phyloP scores from a whole-genome alignment of 2,797 vertebrate genomes.

The Bucorvus abyssinicus region DNA sequence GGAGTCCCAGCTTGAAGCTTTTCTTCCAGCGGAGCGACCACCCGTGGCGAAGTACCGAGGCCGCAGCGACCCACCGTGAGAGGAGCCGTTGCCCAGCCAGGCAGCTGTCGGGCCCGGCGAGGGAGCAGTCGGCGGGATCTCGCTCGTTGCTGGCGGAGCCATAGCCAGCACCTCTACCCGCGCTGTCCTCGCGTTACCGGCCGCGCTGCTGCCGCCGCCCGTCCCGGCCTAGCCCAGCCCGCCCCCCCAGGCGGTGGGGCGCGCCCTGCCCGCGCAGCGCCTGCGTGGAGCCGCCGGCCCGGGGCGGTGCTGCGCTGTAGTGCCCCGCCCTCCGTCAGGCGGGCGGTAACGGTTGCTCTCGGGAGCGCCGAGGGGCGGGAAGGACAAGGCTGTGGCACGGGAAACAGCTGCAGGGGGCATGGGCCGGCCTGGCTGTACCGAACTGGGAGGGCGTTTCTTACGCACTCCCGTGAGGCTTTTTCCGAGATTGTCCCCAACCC shows the following conservation, averaged over 20 bases:
- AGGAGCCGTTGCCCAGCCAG: neutral
- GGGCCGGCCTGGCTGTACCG: accelerated
- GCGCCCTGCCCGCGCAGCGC: neutral
- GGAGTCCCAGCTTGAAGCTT: neutral
- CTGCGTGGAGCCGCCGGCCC: neutral
- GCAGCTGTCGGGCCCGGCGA: neutral
- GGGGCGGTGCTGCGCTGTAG: accelerated
- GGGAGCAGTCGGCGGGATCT: neutral
- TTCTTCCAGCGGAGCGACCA: neutral
- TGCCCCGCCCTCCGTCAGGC: accelerated
- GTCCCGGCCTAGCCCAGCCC: neutral
- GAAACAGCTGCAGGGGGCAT: accelerated
- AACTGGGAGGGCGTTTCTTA: too few species aligned
- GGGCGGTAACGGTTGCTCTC: accelerated
- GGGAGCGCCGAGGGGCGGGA: accelerated
- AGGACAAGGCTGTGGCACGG: neutral
- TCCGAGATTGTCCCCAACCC: accelerated
- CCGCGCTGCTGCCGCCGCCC: neutral
- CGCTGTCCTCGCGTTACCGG: neutral
- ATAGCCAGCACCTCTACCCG: accelerated
- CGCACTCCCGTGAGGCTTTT: accelerated
- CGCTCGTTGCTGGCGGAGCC: neutral
- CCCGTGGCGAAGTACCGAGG: neutral
- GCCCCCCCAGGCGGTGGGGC: neutral
- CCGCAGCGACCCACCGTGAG: constrained; percentile 6